Base-by-base conservation (phyloP, 1,140 invertebrate genomes). In the Harlomillsia oculata region DNA sequence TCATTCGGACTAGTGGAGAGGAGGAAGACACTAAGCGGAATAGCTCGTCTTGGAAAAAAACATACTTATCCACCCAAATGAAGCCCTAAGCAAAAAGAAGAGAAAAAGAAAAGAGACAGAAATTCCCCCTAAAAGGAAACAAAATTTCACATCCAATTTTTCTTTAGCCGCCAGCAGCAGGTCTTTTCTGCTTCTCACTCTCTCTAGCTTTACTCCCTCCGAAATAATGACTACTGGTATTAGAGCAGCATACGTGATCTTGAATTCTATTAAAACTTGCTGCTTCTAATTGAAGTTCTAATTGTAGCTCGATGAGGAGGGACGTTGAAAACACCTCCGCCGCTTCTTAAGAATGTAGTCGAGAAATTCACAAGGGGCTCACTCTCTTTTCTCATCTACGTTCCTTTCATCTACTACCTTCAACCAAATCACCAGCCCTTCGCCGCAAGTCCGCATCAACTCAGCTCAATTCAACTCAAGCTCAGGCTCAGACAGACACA, bases 211-310 rank as follows among this genome's bases (percentile, higher is more conserved):
- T 34, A 50, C 51, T 50, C 23, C n/a, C n/a, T n/a, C n/a, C n/a
- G n/a, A n/a, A n/a, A n/a, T n/a, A 40, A 39, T 25, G 39, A 34
- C 39, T 40, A 5, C 13, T 21, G 32, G 48, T 16, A 54, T 40
- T 59, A 49, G 54, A 25, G 25, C 28, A 56, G 44, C 45, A 45
- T 55, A 60, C 58, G 58, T 60, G 58, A 60, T 55, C 52, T 60
- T 54, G 58, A 60, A 60, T 59, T 60, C 58, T 60, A 60, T 60
- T 60, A 60, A 54, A 53, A 36, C 37, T 14, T 45, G 44, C 51
- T 36, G 34, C 39, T 60, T 48, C 49, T 55, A 60, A 60, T 53
- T 60, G 45, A 36, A 55, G 37, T 55, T 60, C 54, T 60, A 60
- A 60, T 60, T 60, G 52, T 40, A 60, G 51, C 36, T 49, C 28